Evolutionary conservation across 1,140 invertebrate species (phyloP).

Genomic region (Cotesia glomerata): DNA sequence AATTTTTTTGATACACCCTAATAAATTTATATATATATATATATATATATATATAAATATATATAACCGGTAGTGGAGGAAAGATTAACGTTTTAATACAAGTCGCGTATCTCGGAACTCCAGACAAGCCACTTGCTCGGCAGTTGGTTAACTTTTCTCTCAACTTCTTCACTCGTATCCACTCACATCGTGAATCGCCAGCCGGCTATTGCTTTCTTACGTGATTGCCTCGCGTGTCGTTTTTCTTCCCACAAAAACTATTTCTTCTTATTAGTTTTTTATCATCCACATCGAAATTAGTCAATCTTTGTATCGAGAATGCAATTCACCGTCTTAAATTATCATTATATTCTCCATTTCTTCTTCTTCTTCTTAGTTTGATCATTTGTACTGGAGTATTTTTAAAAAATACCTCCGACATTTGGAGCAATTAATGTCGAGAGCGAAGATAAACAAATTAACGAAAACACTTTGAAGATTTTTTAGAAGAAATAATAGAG

Average conservation of each 20-base stretch:
- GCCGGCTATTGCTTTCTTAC: conserved; percentile 29
- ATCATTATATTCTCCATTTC: background rate
- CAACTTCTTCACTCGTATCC: background rate
- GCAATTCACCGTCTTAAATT: too few relatives aligned
- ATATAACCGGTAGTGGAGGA: conserved; percentile 53
- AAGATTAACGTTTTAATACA: conserved; percentile 58
- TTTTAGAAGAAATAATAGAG: background rate
- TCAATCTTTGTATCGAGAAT: too few relatives aligned
- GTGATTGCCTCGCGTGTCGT: conserved; percentile 20
- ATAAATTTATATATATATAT: background rate
- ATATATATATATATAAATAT: conserved; percentile 36
- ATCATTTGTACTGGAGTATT: background rate
- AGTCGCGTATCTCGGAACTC: conserved; percentile 38
- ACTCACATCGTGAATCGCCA: conserved; percentile 28
- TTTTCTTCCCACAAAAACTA: conserved; percentile 10
- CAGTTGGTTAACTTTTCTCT: conserved; percentile 10
- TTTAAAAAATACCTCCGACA: too few relatives aligned
- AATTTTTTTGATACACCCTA: background rate
- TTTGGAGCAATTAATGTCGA: too few relatives aligned
- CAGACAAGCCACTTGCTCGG: conserved; percentile 34
- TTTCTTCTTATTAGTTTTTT: conserved; percentile 9
- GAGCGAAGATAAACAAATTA: too few relatives aligned
- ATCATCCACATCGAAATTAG: background rate
- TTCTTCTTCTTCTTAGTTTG: background rate
- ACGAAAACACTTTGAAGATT: background rate